Base-by-base conservation (phyloP, 1,140 invertebrate genomes). In the Heterodera carotae region DNA sequence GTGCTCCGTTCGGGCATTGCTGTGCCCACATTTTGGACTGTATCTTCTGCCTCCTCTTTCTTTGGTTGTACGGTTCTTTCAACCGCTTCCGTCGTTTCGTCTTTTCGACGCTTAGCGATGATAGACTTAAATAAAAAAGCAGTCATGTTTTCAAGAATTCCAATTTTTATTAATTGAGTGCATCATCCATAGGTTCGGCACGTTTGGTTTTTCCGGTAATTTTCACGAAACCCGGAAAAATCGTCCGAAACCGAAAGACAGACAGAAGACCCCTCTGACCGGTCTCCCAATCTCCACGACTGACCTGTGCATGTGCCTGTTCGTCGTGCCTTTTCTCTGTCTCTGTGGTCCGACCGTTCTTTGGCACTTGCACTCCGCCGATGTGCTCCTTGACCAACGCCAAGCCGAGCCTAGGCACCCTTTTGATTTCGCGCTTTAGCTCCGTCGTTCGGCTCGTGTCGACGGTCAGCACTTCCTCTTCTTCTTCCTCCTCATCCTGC, bases 301-400 rank as follows among this genome's bases (percentile, higher is more conserved):
- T 56, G 48, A 56, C 48, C 18, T 56, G 15, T 56, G 5, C 48
- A 22, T 22, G 48, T 22, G 18, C 48, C n/a, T n/a, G 12, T 0
- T 56, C 18, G 12, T 18, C 18, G 15, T 56, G 15, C 48, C 48
- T 48, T 71, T 48, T 71, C n/a, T 71, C 59, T n/a, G n/a, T n/a
- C 59, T 27, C 36, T 56, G 29, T 22, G 15, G 48, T 18, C 2
- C 48, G 48, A 56, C 6, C n/a, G n/a, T n/a, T 29, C 22, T 34
- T 31, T 66, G 27, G 0, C 62, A 31, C 29, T 27, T 66, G 62
- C 27, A 15, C 36, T 25, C 56, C 25, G 29, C 34, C 34, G 22
- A 74, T 74, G 39, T 74, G 72, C 64, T 74, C 48, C 22, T 74
- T 74, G 25, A 74, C 56, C 72, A 74, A 31, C 64, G 27, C 72